A percentile compares a stretch with the other conserved stretches of the same genome.
phyloP scores from a whole-genome alignment of 2,113 vertebrate genomes.

The Mesocricetus auratus region DNA sequence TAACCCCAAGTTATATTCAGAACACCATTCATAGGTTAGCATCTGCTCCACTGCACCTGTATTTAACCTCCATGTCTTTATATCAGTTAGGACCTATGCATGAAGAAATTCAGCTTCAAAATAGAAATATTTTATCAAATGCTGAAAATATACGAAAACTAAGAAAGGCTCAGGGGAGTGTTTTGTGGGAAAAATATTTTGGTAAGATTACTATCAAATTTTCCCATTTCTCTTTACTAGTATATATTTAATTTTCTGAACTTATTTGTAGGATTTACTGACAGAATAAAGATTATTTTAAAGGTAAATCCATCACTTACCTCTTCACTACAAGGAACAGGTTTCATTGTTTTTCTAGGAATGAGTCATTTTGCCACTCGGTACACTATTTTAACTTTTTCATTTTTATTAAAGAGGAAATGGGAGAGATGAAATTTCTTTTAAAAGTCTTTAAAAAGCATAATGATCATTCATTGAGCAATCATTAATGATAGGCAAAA shows the following conservation, averaged over 20 bases:
- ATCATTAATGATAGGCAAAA: slow-evolving; percentile 3
- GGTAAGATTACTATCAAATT: slow-evolving; percentile 4
- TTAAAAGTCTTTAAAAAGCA: neutral
- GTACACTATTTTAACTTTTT: neutral
- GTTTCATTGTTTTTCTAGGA: neutral
- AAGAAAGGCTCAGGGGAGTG: neutral
- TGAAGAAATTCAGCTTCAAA: slow-evolving; percentile 18
- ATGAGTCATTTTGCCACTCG: neutral
- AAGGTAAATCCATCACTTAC: neutral
- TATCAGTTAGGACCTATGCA: neutral
- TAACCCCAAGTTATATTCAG: neutral
- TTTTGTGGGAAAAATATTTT: neutral
- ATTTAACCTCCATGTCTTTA: neutral
- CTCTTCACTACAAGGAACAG: slow-evolving; percentile 29
- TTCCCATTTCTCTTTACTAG: slow-evolving; percentile 17
- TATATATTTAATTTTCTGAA: neutral
- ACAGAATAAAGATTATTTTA: neutral
- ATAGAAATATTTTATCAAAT: slow-evolving; percentile 21
- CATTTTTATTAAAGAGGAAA: slow-evolving; percentile 33
- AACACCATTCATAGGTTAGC: neutral
- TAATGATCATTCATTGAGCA: neutral
- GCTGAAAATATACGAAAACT: neutral
- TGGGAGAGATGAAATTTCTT: neutral
- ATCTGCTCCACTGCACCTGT: neutral
- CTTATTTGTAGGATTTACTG: neutral